phyloP scores from a whole-genome alignment of 2,888 invertebrate species.

The Lacanobia oleracea region DNA sequence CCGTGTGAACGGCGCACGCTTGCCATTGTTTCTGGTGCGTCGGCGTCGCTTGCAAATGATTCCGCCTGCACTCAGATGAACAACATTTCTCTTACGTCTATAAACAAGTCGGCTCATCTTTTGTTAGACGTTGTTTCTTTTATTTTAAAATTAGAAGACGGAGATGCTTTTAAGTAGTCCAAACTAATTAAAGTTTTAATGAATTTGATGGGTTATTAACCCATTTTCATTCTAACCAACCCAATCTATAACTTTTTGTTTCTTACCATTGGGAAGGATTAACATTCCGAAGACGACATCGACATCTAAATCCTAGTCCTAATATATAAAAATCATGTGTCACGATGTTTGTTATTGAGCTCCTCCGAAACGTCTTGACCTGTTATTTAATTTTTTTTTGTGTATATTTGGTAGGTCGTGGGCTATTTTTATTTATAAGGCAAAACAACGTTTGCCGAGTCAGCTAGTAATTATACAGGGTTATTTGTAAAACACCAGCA shows the following conservation, averaged over 20 bases:
- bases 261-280: constrained; percentile 21
- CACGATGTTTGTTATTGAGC: too few relatives aligned
- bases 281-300: constrained; percentile 17
- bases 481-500: too few relatives aligned
- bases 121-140: constrained; percentile 1
- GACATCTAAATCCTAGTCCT: too few relatives aligned
- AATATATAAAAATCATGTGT: too few relatives aligned
- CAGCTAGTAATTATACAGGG: too few relatives aligned
- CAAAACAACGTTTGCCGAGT: too few relatives aligned
- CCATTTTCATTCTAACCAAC: background rate
- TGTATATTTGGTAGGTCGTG: too few relatives aligned
- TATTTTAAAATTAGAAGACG: background rate
- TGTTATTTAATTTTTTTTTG: too few relatives aligned
- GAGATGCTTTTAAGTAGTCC: background rate
- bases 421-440: too few relatives aligned
- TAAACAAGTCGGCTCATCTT: background rate
- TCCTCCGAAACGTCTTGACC: too few relatives aligned
- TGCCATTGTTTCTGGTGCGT: constrained; percentile 48
- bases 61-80: background rate
- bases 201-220: background rate
- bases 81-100: background rate
- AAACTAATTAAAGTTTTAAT: constrained; percentile 8
- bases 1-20: constrained; percentile 56
- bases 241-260: background rate
- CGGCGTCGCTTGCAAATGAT: constrained; percentile 27